Evolutionary conservation across 2,113 vertebrate species (phyloP).

Genomic region (Indicator indicator): DNA sequence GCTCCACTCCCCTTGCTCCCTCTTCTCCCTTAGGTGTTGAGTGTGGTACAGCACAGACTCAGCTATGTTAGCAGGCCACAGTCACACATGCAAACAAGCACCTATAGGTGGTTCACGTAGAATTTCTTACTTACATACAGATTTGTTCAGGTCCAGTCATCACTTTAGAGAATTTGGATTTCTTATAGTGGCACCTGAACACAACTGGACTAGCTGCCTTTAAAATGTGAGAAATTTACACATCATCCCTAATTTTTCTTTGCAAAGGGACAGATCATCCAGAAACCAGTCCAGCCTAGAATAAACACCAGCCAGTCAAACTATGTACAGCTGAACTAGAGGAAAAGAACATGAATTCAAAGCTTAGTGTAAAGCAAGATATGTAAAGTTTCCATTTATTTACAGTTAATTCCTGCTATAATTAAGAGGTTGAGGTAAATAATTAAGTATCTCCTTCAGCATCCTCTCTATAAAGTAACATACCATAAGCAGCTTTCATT

Average conservation of each 20-base stretch:
- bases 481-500: background rate
- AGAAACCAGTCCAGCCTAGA: background rate
- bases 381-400: background rate
- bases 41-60: background rate
- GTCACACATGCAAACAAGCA: background rate
- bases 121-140: background rate
- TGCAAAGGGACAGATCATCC: background rate
- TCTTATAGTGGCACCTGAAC: background rate
- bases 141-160: background rate
- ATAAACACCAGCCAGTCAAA: background rate
- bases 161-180: background rate
- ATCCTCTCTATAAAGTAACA: background rate
- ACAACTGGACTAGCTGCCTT: background rate
- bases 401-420: background rate
- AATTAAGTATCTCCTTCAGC: background rate
- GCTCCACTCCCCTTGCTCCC: background rate
- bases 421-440: background rate
- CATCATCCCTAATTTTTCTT: background rate
- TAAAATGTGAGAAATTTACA: background rate
- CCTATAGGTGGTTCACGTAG: background rate
- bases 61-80: background rate
- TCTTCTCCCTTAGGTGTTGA: background rate
- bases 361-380: background rate
- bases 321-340: background rate
- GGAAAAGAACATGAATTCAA: background rate